Evolutionary conservation across 2,797 vertebrate genomes (phyloP).

Genomic region (Alosa sapidissima): DNA sequence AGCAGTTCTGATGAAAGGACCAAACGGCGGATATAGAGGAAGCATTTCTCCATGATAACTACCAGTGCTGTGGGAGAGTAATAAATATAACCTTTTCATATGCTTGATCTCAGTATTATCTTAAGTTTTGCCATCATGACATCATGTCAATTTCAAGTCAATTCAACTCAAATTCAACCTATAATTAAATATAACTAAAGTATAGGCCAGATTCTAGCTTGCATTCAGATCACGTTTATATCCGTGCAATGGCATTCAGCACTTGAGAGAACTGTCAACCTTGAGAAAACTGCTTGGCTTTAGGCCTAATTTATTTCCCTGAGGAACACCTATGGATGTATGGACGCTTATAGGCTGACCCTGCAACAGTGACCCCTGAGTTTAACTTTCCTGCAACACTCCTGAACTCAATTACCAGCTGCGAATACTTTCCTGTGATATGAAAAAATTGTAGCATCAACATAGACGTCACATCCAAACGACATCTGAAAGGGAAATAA

Average conservation of each 20-base stretch:
- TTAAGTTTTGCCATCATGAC: background rate
- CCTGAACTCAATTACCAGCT: conserved; percentile 10
- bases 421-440: background rate
- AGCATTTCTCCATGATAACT: background rate
- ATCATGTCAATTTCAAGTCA: background rate
- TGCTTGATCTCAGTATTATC: background rate
- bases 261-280: background rate
- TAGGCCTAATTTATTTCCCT: background rate
- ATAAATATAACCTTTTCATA: background rate
- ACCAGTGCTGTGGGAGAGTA: background rate
- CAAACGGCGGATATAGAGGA: background rate
- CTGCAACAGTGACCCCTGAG: background rate
- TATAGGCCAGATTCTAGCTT: background rate
- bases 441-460: conserved; percentile 4
- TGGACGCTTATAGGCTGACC: background rate
- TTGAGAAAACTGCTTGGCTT: background rate
- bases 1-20: background rate
- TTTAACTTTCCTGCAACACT: background rate
- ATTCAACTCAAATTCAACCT: background rate
- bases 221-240: background rate
- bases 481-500: background rate
- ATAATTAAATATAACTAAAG: background rate
- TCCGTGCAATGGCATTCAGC: background rate
- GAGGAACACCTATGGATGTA: background rate
- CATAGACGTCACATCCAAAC: background rate